These are phyloP conservation scores for Myopa tessellatipennis DNA, from an alignment of 2,888 invertebrate species.

Conservation along the genomic window DNA sequence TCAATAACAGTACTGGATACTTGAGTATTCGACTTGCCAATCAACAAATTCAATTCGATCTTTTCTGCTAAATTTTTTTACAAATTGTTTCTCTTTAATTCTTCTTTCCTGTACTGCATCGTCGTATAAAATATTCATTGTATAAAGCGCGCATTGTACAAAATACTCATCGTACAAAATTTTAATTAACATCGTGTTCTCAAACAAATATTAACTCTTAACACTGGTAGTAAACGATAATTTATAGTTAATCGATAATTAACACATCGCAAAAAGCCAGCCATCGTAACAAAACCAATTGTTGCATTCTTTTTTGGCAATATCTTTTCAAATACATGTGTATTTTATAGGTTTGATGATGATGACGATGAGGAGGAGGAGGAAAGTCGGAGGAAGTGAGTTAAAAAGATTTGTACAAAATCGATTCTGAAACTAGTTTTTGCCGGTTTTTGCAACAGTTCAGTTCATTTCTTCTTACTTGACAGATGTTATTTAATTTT, in stretches of 20 bases:
- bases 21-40: too few relatives aligned
- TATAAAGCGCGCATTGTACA: too few relatives aligned
- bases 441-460: slow-evolving; percentile 63
- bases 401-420: slow-evolving; percentile 40
- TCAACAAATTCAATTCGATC: too few relatives aligned
- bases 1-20: too few relatives aligned
- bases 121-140: too few relatives aligned
- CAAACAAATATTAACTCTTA: slow-evolving; percentile 35
- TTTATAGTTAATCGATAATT: slow-evolving; percentile 39
- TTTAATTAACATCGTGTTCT: slow-evolving; percentile 28
- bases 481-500: background rate
- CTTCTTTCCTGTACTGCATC: too few relatives aligned
- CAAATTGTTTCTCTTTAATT: too few relatives aligned
- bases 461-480: slow-evolving; percentile 50
- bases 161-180: too few relatives aligned
- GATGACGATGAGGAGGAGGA: background rate
- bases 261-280: slow-evolving; percentile 14
- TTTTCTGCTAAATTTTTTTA: too few relatives aligned
- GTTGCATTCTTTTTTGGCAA: too few relatives aligned
- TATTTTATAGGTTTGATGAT: background rate
- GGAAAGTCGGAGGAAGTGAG: slow-evolving; percentile 19
- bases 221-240: slow-evolving; percentile 16
- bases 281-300: background rate
- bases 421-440: slow-evolving; percentile 58
- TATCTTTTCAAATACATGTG: background rate